These are phyloP conservation scores for Malurus elegans DNA, from an alignment of 2,113 vertebrate species.

Conservation along the genomic window DNA sequence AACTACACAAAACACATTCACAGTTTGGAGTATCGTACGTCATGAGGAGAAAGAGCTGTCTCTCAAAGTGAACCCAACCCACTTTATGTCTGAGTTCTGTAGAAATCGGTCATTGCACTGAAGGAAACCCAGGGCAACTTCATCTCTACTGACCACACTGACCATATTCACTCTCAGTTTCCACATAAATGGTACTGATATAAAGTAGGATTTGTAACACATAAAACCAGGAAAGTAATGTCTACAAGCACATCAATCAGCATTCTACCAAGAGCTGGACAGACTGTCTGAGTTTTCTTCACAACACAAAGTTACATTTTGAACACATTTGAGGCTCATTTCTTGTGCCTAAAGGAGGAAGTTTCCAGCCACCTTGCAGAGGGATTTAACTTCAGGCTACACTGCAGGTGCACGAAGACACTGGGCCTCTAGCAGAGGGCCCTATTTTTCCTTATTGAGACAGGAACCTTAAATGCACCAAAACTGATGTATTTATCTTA, in stretches of 20 bases:
- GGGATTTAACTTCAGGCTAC: not conserved
- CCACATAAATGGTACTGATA: not conserved
- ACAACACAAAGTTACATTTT: not conserved
- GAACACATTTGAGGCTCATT: not conserved
- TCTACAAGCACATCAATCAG: not conserved
- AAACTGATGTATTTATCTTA: not conserved
- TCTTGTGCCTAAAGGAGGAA: not conserved
- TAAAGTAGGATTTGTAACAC: not conserved
- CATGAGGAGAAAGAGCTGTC: not conserved
- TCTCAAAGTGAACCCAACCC: not conserved
- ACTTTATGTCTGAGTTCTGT: not conserved
- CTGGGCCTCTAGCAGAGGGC: not conserved
- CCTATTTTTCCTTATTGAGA: not conserved
- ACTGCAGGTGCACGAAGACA: not conserved
- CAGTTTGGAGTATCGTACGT: not conserved
- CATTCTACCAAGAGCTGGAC: not conserved
- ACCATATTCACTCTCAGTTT: not conserved
- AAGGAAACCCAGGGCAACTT: not conserved
- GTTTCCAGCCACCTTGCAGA: not conserved
- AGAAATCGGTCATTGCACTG: not conserved
- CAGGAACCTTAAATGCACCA: not conserved
- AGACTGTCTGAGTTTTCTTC: not conserved
- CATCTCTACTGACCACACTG: not conserved
- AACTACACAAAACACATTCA: not conserved
- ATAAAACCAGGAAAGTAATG: not conserved